phyloP scores from a whole-genome alignment of 2,888 invertebrate genomes.

The Tetanocera ferruginea region DNA sequence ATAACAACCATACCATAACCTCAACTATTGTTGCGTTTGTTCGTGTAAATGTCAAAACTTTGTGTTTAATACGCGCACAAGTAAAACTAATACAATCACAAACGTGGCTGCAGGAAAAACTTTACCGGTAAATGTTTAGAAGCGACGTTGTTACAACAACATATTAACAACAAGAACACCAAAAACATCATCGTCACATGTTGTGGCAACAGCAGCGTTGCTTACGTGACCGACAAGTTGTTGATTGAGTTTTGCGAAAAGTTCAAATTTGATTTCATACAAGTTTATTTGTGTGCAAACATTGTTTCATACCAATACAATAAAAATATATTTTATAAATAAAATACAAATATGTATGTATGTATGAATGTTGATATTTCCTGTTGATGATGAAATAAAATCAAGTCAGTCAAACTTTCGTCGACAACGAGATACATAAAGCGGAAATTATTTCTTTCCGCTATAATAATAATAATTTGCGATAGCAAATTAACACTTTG shows the following conservation, averaged over 20 bases:
- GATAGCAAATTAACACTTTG: no score
- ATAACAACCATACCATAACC: background rate
- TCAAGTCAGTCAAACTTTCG: no score
- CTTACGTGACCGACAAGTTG: constrained; percentile 34
- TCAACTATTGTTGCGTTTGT: background rate
- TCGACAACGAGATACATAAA: no score
- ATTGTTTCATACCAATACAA: background rate
- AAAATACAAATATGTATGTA: no score
- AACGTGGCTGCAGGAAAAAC: background rate
- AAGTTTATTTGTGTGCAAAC: background rate
- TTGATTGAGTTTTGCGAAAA: constrained; percentile 37
- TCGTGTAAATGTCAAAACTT: constrained; percentile 23
- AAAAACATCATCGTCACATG: background rate
- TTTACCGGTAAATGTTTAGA: background rate
- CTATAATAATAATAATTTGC: no score
- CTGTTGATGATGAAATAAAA: no score
- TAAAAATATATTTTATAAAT: background rate
- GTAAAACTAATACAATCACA: constrained; percentile 23
- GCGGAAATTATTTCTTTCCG: no score
- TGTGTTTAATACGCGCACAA: constrained; percentile 11
- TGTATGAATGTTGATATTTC: no score
- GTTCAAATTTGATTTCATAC: constrained; percentile 29
- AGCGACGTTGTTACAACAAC: background rate
- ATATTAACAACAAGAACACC: constrained; percentile 22
- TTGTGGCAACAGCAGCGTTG: constrained; percentile 13